Percentiles rank a stretch among this genome's conserved stretches.
phyloP scores from a whole-genome alignment of 2,797 vertebrate genomes.

The Hoplostethus atlanticus region DNA sequence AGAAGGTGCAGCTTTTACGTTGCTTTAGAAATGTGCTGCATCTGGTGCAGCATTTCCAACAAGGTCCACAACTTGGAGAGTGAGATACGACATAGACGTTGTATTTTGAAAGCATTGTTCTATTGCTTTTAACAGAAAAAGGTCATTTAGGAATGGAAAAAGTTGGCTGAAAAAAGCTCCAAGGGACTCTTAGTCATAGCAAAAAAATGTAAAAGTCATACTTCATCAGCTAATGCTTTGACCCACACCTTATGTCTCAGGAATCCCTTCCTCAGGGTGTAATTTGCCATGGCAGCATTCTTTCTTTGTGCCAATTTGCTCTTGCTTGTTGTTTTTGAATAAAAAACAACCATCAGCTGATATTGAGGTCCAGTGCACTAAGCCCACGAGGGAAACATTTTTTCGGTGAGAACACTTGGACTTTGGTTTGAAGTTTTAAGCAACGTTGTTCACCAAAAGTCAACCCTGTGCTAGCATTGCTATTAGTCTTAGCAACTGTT shows the following conservation, averaged over 20 bases:
- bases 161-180: too few species aligned
- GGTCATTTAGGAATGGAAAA: background rate
- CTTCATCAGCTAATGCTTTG: conserved; percentile 40
- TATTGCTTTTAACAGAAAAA: too few species aligned
- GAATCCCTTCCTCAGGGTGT: conserved; percentile 36
- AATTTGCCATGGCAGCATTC: conserved; percentile 44
- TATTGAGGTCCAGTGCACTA: conserved; percentile 35
- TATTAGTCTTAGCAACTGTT: too few species aligned
- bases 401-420: conserved; percentile 34
- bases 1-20: too few species aligned
- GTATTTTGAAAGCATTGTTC: too few species aligned
- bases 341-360: conserved; percentile 41
- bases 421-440: conserved; percentile 35
- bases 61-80: too few species aligned
- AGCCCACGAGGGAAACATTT: conserved; percentile 40
- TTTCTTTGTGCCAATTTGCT: conserved; percentile 54
- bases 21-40: too few species aligned
- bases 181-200: conserved; percentile 7
- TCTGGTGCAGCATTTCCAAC: too few species aligned
- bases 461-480: background rate
- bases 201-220: conserved; percentile 2
- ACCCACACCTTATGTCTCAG: conserved; percentile 30
- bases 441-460: conserved; percentile 27
- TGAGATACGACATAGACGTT: too few species aligned
- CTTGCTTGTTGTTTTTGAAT: conserved; percentile 53